Percentiles rank a stretch among this genome's conserved stretches.
Evolutionary conservation across 2,797 vertebrate genomes (phyloP).

Genomic region (Tadarida brasiliensis): DNA sequence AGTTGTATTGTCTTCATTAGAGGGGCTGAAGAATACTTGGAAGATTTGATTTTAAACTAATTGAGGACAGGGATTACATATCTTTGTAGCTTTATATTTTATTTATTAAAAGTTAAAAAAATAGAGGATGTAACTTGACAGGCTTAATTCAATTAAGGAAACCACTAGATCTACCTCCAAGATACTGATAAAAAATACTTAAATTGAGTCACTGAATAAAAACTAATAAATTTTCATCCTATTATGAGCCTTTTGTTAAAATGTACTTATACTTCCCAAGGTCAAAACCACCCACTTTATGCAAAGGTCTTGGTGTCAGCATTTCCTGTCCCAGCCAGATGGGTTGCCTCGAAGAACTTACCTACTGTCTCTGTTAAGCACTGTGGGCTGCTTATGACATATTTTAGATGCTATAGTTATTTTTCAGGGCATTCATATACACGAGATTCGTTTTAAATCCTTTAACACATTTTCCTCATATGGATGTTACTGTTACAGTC

Average conservation of each 20-base stretch:
- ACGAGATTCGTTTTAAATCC: constrained; percentile 73
- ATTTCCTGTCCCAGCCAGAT: not conserved
- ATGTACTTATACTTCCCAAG: constrained; percentile 50
- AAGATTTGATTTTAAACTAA: constrained; percentile 73
- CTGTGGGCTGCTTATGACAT: not conserved
- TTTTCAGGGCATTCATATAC: constrained; percentile 51
- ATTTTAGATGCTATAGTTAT: constrained; percentile 56
- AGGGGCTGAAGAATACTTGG: not conserved
- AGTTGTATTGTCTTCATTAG: not conserved
- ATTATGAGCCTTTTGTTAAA: constrained; percentile 69
- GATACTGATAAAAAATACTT: constrained; percentile 64
- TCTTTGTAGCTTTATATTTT: constrained; percentile 46
- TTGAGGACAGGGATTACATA: constrained; percentile 53
- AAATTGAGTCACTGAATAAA: constrained; percentile 71
- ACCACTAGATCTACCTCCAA: constrained; percentile 60
- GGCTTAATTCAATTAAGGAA: constrained; percentile 72
- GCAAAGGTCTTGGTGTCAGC: constrained; percentile 50
- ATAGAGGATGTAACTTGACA: constrained; percentile 54
- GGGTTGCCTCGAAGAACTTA: not conserved
- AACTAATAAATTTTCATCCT: constrained; percentile 61
- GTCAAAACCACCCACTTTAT: constrained; percentile 70
- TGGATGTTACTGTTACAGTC: constrained; percentile 64
- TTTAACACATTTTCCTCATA: constrained; percentile 72
- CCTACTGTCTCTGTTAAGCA: not conserved
- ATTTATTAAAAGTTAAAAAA: constrained; percentile 56